Evolutionary conservation across 2,888 invertebrate genomes (phyloP), one percentile per base, ranked within the genome.

Genomic region (Drosophila colorata): DNA sequence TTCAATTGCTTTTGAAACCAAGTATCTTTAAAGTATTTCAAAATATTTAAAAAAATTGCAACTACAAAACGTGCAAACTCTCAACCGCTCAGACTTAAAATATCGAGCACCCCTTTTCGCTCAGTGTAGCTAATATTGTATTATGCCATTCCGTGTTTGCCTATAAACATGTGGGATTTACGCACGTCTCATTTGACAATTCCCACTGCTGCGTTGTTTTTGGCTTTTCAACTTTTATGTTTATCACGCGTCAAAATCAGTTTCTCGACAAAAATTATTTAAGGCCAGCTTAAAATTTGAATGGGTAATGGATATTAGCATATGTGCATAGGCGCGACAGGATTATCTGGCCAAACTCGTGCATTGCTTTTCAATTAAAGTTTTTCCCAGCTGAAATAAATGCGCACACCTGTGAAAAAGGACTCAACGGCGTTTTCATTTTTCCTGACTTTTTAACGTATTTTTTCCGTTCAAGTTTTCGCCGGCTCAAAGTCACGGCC

Each of bases 101-200:
- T 9, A 8, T 31, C 31, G 11, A 2, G 4, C 3, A 3, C 31
- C 31, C 31, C 4, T 11, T 31, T 33, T 33, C 33, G 33, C 33
- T 33, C 4, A 33, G 33, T 33, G 33, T 33, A 4, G 33, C 13
- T 33, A 33, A 11, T 13, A 13, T 3, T 33, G 33, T 13, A 33
- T 33, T 33, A 33, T 13, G 11, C 1, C 31, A 13, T 13, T 25
- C 23, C 90, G 87, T 87, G 90, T 80, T 83, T 87, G 79, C 80
- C 78, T 90, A 80, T 75, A 80, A 89, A 89, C 81, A 88, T 90
- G 90, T 90, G 89, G 90, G 90, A 88, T 89, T 90, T 89, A 81
- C 58, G 53, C 18, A 75, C 74, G 69, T 59, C 74, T 83, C 87
- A 80, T 87, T 87, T 83, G 80, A 43, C 72, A 72, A 69, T 82